A percentile compares a stretch with the other conserved stretches of the same genome.
These are phyloP conservation scores for Pollenia labialis DNA, from an alignment of 2,888 invertebrate genomes.

Conservation along the genomic window DNA sequence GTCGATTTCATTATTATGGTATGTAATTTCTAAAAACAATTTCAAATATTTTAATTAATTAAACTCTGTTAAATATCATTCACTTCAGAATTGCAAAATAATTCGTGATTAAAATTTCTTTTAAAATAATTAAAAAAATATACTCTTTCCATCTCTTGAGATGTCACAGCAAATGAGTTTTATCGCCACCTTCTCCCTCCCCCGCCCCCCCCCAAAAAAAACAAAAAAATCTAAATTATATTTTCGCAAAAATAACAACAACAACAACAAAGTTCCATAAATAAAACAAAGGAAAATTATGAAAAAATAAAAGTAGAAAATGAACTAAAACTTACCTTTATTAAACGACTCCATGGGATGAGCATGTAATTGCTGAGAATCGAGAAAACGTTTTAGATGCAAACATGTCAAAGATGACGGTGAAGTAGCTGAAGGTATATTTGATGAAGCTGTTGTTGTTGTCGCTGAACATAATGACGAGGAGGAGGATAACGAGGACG, in stretches of 20 bases:
- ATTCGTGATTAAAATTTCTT: slow-evolving; percentile 34
- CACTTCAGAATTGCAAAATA: background rate
- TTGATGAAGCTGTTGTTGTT: slow-evolving; percentile 52
- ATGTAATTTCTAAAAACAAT: too few relatives aligned
- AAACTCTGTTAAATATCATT: background rate
- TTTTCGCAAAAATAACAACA: slow-evolving; percentile 1
- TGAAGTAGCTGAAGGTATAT: slow-evolving; percentile 69
- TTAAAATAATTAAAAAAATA: background rate
- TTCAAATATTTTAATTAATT: slow-evolving; percentile 1
- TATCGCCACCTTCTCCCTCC: background rate
- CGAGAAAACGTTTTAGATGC: slow-evolving; percentile 82
- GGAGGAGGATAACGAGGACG: slow-evolving; percentile 30
- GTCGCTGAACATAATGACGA: slow-evolving; percentile 48
- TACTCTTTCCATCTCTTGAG: background rate
- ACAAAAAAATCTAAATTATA: background rate
- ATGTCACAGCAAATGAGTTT: slow-evolving; percentile 32
- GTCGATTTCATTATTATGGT: too few relatives aligned
- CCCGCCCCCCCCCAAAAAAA: background rate
- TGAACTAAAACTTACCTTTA: slow-evolving; percentile 73
- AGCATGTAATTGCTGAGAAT: slow-evolving; percentile 79
- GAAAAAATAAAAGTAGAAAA: slow-evolving; percentile 26
- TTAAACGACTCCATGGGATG: slow-evolving; percentile 75
- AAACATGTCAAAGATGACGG: slow-evolving; percentile 79
- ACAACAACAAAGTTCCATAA: background rate
- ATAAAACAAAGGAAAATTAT: slow-evolving; percentile 34